Evolutionary conservation across 2,797 vertebrate species (phyloP).

Genomic region (Myotis pilosus): DNA sequence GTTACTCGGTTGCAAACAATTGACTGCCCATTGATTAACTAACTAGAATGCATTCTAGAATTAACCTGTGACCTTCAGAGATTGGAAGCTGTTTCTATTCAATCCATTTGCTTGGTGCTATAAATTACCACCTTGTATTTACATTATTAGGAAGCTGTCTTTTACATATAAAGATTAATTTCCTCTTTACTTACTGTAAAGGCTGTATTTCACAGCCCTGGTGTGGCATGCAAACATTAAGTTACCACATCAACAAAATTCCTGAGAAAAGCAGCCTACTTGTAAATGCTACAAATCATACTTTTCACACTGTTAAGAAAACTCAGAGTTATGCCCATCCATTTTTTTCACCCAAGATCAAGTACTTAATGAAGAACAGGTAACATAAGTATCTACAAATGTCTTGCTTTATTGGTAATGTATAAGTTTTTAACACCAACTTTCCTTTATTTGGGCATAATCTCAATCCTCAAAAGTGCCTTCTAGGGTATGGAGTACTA

Average conservation of each 20-base stretch:
- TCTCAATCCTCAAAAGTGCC: neutral
- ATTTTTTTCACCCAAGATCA: neutral
- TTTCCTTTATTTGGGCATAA: neutral
- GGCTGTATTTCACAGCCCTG: slow-evolving; percentile 80
- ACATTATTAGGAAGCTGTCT: slow-evolving; percentile 68
- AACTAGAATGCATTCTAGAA: slow-evolving; percentile 77
- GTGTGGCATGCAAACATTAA: slow-evolving; percentile 80
- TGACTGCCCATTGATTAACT: slow-evolving; percentile 74
- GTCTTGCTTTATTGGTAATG: neutral
- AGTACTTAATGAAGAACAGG: neutral
- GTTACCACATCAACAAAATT: slow-evolving; percentile 80
- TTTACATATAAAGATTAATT: slow-evolving; percentile 70
- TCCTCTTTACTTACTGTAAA: slow-evolving; percentile 83
- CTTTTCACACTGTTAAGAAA: slow-evolving; percentile 48
- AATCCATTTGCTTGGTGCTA: slow-evolving; percentile 79
- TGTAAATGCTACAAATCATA: slow-evolving; percentile 74
- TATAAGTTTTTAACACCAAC: neutral
- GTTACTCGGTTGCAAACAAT: slow-evolving; percentile 68
- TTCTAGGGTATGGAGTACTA: neutral
- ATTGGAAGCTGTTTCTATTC: slow-evolving; percentile 72
- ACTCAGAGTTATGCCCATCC: neutral
- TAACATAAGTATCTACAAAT: neutral
- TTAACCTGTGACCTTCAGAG: slow-evolving; percentile 78
- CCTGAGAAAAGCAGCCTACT: slow-evolving; percentile 73
- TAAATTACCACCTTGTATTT: slow-evolving; percentile 83